Evolutionary conservation across 2,888 invertebrate species (phyloP).

Genomic region (Pachliopta kotzebuea): DNA sequence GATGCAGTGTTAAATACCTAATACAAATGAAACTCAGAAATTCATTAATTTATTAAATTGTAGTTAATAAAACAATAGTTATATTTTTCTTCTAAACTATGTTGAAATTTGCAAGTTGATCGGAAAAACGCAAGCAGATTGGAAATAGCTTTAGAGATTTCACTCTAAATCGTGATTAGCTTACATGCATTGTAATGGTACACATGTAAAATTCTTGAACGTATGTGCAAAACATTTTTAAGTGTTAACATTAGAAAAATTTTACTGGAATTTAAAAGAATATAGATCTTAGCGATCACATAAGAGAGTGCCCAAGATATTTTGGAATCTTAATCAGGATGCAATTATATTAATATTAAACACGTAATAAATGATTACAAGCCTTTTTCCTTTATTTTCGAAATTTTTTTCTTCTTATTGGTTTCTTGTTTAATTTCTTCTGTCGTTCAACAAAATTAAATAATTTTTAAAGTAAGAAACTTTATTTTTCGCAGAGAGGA

Average conservation of each 20-base stretch:
- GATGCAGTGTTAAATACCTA: neutral
- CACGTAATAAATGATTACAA: neutral
- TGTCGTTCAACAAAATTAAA: too few relatives aligned
- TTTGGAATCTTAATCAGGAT: neutral
- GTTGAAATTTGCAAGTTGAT: slow-evolving; percentile 22
- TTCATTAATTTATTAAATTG: neutral
- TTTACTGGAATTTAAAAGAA: too few relatives aligned
- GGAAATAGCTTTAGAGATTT: slow-evolving; percentile 8
- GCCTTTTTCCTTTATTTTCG: too few relatives aligned
- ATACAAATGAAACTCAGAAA: neutral
- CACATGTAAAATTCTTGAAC: neutral
- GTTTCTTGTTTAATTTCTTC: too few relatives aligned
- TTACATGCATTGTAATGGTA: neutral
- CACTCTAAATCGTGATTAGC: slow-evolving; percentile 8
- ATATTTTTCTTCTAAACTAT: neutral
- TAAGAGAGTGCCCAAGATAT: neutral
- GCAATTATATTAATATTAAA: neutral
- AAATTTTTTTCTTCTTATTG: too few relatives aligned
- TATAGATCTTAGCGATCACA: too few relatives aligned
- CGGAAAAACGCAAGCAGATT: slow-evolving; percentile 10
- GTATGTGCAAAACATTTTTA: neutral
- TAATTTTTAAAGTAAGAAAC: too few relatives aligned
- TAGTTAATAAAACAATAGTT: neutral
- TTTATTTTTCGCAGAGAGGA: too few relatives aligned
- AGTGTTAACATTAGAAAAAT: neutral